These are phyloP conservation scores for Cavia aperea DNA, from an alignment of 2,113 vertebrate species.

Conservation along the genomic window DNA sequence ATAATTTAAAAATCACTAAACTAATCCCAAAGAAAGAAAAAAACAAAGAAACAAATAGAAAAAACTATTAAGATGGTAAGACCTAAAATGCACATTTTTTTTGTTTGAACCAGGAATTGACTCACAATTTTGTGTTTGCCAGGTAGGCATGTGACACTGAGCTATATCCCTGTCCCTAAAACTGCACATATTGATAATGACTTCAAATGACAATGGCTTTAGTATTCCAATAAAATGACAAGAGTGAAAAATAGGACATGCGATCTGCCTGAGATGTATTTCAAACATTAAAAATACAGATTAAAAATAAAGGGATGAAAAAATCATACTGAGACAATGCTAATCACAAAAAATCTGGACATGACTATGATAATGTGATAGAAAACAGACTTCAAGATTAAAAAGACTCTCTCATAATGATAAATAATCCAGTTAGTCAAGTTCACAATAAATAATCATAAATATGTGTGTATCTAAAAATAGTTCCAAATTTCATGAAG, in stretches of 20 bases:
- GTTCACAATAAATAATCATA: neutral
- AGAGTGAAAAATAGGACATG: neutral
- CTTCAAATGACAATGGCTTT: neutral
- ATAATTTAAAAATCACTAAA: neutral
- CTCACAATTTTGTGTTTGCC: too few relatives aligned
- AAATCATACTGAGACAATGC: neutral
- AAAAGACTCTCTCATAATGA: neutral
- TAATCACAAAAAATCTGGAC: neutral
- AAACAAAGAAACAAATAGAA: neutral
- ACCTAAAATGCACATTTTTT: neutral
- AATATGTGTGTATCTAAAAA: neutral
- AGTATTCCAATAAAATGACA: neutral
- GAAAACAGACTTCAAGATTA: neutral
- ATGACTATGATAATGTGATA: neutral
- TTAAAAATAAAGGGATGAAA: neutral
- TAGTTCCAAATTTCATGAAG: neutral
- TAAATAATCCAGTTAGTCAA: neutral
- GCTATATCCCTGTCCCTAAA: neutral
- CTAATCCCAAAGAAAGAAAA: neutral
- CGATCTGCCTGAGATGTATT: neutral
- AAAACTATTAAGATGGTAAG: neutral
- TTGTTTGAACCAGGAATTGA: too few relatives aligned
- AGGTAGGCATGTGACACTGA: too few relatives aligned
- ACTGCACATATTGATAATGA: neutral
- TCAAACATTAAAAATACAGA: neutral